Conservation (phyloP, 1,140 invertebrate genomes). For the Drepana arcuata region DNA sequence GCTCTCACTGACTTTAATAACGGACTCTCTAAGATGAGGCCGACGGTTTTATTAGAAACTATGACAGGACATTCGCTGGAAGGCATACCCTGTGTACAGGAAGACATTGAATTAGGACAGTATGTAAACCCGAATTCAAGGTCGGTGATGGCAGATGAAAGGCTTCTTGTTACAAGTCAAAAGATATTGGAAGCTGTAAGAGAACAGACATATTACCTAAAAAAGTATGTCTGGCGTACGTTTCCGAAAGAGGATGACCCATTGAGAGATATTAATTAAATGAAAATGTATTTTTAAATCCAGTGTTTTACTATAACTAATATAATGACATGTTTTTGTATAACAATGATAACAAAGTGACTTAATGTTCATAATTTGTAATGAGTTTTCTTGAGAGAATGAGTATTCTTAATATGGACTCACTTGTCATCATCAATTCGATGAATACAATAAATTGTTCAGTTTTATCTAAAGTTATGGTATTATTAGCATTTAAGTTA, state of each 20-base stretch:
- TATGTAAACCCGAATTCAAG: not conserved
- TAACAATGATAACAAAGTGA: too few relatives aligned
- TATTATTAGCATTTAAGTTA: too few relatives aligned
- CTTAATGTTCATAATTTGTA: too few relatives aligned
- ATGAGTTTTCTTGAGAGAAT: too few relatives aligned
- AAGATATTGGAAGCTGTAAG: conserved; percentile 49
- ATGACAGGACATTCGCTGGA: conserved; percentile 27
- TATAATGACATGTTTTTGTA: too few relatives aligned
- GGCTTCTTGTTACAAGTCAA: conserved; percentile 36
- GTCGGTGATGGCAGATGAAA: conserved; percentile 30
- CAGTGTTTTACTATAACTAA: too few relatives aligned
- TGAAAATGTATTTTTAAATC: too few relatives aligned
- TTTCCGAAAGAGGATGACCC: conserved; percentile 15
- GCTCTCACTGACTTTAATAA: conserved; percentile 40
- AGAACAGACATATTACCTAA: conserved; percentile 39
- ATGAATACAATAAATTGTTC: too few relatives aligned
- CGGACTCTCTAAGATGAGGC: conserved; percentile 45
- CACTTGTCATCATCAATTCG: too few relatives aligned
- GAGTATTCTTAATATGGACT: too few relatives aligned
- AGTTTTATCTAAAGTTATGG: too few relatives aligned
- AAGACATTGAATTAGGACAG: conserved; percentile 6
- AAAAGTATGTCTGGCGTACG: conserved; percentile 19
- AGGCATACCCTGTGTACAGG: conserved; percentile 37
- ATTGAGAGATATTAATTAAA: too few relatives aligned
- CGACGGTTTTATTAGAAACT: conserved; percentile 17